Evolutionary conservation across 1,140 invertebrate species (phyloP).

Genomic region (Lanistes nyassanus): DNA sequence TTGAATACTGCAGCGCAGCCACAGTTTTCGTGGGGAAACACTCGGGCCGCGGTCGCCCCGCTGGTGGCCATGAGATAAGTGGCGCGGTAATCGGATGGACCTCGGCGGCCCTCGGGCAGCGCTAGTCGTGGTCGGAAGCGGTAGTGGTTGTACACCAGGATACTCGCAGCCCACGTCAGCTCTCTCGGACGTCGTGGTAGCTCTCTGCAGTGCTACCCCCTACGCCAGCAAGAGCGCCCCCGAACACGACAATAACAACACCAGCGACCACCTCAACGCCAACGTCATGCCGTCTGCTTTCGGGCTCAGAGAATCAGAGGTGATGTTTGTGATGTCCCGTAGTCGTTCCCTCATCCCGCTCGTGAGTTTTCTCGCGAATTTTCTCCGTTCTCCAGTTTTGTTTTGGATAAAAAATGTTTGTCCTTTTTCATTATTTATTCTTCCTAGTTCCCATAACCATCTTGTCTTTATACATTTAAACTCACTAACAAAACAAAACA

Average conservation of each 20-base stretch:
- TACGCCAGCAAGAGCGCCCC: background rate
- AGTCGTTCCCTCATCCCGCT: background rate
- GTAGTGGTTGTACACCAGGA: background rate
- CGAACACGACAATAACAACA: background rate
- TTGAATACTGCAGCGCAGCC: no score
- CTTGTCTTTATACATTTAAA: no score
- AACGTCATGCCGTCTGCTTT: constrained; percentile 21
- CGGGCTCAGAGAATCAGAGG: constrained; percentile 22
- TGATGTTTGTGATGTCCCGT: background rate
- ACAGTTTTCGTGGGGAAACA: no score
- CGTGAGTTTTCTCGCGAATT: background rate
- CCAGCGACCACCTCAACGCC: background rate
- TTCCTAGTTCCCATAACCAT: no score
- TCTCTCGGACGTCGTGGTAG: background rate
- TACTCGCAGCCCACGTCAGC: background rate
- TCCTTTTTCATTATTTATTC: no score
- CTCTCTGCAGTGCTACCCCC: background rate
- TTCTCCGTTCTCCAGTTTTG: background rate
- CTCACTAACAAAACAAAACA: no score
- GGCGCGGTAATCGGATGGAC: no score
- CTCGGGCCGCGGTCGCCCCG: no score
- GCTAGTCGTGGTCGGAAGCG: no score
- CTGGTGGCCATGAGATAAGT: no score
- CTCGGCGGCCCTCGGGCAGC: no score
- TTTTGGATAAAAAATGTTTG: no score